Percentiles rank a stretch among this genome's conserved stretches.
Conservation (phyloP, 1,140 invertebrate genomes). For the Magallana gigas region DNA sequence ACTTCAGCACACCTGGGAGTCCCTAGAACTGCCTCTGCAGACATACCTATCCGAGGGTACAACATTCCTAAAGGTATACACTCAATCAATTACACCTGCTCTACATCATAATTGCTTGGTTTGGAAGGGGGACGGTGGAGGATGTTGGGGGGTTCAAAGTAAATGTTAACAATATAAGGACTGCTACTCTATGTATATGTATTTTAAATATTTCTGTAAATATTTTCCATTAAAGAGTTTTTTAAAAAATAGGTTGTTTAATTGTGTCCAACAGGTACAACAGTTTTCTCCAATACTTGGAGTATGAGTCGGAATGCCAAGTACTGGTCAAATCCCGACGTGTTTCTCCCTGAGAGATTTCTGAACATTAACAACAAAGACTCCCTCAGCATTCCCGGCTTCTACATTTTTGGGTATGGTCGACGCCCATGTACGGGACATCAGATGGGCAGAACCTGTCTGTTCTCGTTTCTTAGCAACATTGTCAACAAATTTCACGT, state of each 20-base stretch:
- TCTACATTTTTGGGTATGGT: background rate
- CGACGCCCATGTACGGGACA: background rate
- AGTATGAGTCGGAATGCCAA: background rate
- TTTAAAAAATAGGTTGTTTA: too few species aligned
- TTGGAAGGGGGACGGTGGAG: too few species aligned
- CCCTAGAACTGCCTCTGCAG: background rate
- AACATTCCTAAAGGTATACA: background rate
- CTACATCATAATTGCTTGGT: too few species aligned
- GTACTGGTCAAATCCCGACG: background rate
- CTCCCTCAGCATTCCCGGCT: background rate
- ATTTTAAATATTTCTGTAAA: too few species aligned
- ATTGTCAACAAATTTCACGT: conserved; percentile 7
- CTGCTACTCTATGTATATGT: too few species aligned
- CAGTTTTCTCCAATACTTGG: conserved; percentile 8
- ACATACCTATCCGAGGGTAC: background rate
- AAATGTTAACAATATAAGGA: too few species aligned
- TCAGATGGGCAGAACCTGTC: background rate
- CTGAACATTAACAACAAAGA: background rate
- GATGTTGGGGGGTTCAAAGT: too few species aligned
- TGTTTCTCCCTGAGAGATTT: conserved; percentile 5
- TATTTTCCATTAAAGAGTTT: too few species aligned
- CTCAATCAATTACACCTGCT: too few species aligned
- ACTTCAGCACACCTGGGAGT: background rate
- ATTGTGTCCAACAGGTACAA: background rate
- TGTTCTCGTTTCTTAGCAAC: conserved; percentile 18